These are phyloP conservation scores for Patiria miniata DNA, from an alignment of 35 echinoderm and acorn worm species.

Conservation along the genomic window DNA sequence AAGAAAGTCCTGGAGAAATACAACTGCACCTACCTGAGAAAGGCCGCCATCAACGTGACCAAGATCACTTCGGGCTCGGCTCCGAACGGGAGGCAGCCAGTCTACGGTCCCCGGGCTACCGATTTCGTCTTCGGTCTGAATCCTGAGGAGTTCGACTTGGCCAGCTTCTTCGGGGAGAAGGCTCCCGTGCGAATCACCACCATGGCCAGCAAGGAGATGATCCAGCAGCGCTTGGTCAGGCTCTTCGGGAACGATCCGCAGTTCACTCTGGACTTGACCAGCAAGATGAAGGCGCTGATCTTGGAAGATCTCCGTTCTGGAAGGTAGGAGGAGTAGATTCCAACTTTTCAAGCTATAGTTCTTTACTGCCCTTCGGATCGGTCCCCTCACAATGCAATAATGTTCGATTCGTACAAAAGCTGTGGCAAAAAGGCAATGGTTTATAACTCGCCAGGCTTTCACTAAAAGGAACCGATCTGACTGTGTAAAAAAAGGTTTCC, in stretches of 20 bases:
- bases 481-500: too few relatives aligned
- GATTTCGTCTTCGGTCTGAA: constrained; percentile 54
- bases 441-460: neutral
- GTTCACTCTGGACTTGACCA: constrained; percentile 12
- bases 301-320: constrained; percentile 35
- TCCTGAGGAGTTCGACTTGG: constrained; percentile 44
- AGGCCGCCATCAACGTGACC: constrained; percentile 57
- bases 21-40: constrained; percentile 47
- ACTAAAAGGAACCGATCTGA: too few relatives aligned
- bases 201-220: constrained; percentile 34
- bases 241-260: constrained; percentile 48
- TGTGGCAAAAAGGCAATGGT: neutral
- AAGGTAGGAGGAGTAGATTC: neutral
- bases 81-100: constrained; percentile 32
- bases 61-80: constrained; percentile 22
- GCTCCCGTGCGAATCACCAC: constrained; percentile 39
- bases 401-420: neutral
- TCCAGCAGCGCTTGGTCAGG: constrained; percentile 14
- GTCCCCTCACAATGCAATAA: neutral
- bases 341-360: neutral
- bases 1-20: constrained; percentile 41
- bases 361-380: too few relatives aligned
- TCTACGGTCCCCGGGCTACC: constrained; percentile 38
- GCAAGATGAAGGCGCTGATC: constrained; percentile 57
- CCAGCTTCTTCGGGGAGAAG: constrained; percentile 42